phyloP scores from a whole-genome alignment of 2,797 vertebrate genomes.

The Catharus ustulatus region DNA sequence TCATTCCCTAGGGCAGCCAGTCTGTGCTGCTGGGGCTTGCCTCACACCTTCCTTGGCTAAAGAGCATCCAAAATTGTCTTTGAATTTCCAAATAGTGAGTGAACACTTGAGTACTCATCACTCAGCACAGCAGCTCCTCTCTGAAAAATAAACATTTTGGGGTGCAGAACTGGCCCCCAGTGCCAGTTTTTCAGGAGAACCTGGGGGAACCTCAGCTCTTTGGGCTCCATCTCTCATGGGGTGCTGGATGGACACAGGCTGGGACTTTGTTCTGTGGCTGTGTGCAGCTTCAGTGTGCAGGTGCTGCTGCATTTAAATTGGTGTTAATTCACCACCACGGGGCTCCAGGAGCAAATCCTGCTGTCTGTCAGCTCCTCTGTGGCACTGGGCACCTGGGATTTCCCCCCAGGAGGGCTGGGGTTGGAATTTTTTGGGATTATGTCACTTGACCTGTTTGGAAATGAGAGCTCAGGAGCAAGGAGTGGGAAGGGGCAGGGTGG shows the following conservation, averaged over 20 bases:
- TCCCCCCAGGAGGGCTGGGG: not conserved
- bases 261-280: not conserved
- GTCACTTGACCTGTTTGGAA: rapidly evolving
- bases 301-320: not conserved
- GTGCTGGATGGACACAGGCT: not conserved
- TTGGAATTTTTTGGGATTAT: not conserved
- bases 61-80: not conserved
- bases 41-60: not conserved
- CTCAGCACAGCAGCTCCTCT: not conserved
- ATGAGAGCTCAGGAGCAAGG: not conserved
- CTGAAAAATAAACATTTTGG: rapidly evolving
- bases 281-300: not conserved
- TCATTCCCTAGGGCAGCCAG: not conserved
- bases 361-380: not conserved
- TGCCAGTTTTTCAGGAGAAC: not conserved
- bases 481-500: not conserved
- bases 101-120: rapidly evolving
- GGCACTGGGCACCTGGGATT: not conserved
- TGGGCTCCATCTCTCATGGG: not conserved
- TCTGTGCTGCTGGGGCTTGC: not conserved
- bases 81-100: not conserved
- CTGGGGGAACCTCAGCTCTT: not conserved
- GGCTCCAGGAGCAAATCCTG: not conserved
- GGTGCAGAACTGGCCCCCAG: rapidly evolving
- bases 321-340: not conserved